A percentile compares a stretch with the other conserved stretches of the same genome.
Conservation (phyloP, 1,140 invertebrate species). For the Plutomurus gul region DNA sequence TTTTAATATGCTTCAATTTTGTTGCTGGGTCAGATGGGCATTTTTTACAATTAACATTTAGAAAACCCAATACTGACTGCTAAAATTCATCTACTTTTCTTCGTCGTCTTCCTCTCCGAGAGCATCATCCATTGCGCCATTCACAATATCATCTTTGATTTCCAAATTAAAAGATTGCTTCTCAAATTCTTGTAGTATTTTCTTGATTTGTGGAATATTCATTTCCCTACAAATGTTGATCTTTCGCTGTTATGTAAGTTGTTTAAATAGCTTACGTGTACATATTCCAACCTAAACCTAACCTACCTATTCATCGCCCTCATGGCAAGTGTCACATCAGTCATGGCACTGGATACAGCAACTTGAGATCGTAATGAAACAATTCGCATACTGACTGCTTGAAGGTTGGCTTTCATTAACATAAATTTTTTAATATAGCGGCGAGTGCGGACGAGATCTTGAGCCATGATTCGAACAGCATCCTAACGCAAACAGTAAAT, state of each 20-base stretch:
- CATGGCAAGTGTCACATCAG: slow-evolving; percentile 97
- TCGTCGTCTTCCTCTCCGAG: slow-evolving; percentile 96
- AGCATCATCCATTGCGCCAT: slow-evolving; percentile 98
- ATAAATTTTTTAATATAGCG: slow-evolving; percentile 98
- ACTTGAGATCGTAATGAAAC: slow-evolving; percentile 97
- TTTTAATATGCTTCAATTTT: not conserved
- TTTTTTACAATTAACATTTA: not conserved
- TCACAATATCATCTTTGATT: slow-evolving; percentile 99
- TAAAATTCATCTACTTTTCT: slow-evolving; percentile 74
- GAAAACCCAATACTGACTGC: not conserved
- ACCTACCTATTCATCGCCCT: slow-evolving; percentile 93
- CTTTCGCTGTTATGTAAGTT: not conserved
- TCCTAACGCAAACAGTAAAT: slow-evolving; percentile 68
- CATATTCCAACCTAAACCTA: not conserved
- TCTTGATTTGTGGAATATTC: slow-evolving; percentile 98
- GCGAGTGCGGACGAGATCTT: slow-evolving; percentile 94
- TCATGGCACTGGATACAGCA: slow-evolving; percentile 99
- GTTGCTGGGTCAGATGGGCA: not conserved
- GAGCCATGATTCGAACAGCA: slow-evolving; percentile 99
- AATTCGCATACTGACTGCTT: slow-evolving; percentile 97
- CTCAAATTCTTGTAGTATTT: slow-evolving; percentile 98
- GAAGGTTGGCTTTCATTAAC: slow-evolving; percentile 99
- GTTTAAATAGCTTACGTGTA: not conserved
- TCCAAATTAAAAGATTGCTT: slow-evolving; percentile 99
- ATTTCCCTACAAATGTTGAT: slow-evolving; percentile 68